Evolutionary conservation across 2,888 invertebrate genomes (phyloP), one percentile per base, ranked within the genome.

Genomic region (Linnaemya tessellans): DNA sequence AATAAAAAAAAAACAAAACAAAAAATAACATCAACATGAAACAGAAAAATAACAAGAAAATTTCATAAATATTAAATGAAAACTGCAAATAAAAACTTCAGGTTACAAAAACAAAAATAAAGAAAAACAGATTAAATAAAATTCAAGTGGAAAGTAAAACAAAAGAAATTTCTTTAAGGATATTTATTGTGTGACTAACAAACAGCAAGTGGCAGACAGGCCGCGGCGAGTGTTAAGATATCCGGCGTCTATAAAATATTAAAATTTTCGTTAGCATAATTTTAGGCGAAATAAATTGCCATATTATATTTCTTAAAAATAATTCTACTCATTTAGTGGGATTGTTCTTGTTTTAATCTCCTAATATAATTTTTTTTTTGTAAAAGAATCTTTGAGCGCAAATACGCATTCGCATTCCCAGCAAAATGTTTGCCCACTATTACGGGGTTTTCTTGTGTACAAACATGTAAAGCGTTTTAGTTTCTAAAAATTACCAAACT

Each of bases 11-110:
- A 70, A 22, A 18, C 11, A 1, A 3, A 71, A 41, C 15, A 56
- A 56, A 25, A 9, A 30, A 7, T 13, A 38, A 70, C n/a, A n/a
- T n/a, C n/a, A n/a, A n/a, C n/a, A n/a, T n/a, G n/a, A n/a, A n/a
- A n/a, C 56, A 46, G 15, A 9, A 46, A 41, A 70, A 70, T 10
- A 56, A 54, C 54, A 56, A 22, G 11, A 1, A 22, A 58, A 58
- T 46, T 68, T 68, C 58, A 68, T 60, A 68, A 68, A 60, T 68
- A 68, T 67, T 67, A 43, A 67, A 68, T 68, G 9, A 30, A 38
- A 60, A 41, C 1, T 13, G 10, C 11, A 38, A 62, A 62, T 7
- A 51, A 49, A 68, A 70, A 35, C 13, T 38, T 35, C 9, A 25
- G 43, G 18, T 54, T 38, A 30, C n/a, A n/a, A n/a, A n/a, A n/a